Base-by-base conservation (phyloP, 1,140 invertebrate species). In the Scaptomyza graminum region DNA sequence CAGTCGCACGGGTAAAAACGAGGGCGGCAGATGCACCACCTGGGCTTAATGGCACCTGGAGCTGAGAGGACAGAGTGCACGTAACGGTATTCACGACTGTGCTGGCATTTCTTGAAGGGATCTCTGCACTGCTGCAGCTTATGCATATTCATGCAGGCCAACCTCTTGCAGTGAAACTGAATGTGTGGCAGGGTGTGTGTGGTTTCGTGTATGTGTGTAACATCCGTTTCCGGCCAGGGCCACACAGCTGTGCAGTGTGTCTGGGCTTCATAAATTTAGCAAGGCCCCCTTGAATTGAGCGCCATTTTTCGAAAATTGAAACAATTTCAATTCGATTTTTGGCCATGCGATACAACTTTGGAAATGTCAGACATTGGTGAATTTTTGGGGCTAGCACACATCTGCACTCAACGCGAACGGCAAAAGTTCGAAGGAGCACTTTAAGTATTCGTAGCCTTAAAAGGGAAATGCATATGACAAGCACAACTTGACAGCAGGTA, bases 381-480 rank as follows among this genome's bases (percentile, higher is more conserved):
- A 60, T 60, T 60, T 52, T 47, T 37, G 57, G 57, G 31, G 31
- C 31, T 52, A 28, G 46, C 28, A 46, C 49, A 31, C 22, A 65
- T 15, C 51, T 15, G 55, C 55, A 67, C 51, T 56, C 51, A 64
- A 56, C 78, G 75, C 50, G 63, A 78, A 65, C 52, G 52, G 65
- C 65, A 78, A 80, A 51, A 67, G 61, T 74, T 77, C 61, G 57
- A 15, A 57, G 13, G 5, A 44, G 57, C 52, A 66, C 71, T 72
- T 47, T 47, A 59, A 72, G 61, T 49, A 64, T 62, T 50, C 51
- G 61, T 31, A 55, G 73, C 63, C 66, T 31, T 64, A 72, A 82
- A 88, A 65, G 65, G 83, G 63, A 76, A 88, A 83, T 76, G 82
- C 79, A 83, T 70, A 57, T 79, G 83, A 88, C 83, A 88, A 88